Base-by-base conservation (phyloP, 2,797 vertebrate species). In the Cirrhinus mrigala region DNA sequence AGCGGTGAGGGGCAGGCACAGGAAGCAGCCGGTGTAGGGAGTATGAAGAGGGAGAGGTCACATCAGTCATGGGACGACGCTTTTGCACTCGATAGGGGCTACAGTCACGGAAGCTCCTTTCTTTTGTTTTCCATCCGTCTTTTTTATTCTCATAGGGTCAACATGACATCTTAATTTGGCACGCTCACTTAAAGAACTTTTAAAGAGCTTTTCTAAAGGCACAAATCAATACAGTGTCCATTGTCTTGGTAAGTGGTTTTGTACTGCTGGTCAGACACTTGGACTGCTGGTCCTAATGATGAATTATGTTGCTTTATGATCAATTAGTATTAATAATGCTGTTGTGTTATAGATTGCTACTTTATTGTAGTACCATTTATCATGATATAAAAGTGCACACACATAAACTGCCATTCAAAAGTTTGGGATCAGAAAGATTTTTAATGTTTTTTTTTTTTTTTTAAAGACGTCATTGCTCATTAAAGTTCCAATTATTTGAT, bases 1-100 rank as follows among this genome's bases (percentile, higher is more conserved):
- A 83, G 50, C 18, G n/a, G 73, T 56, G 48, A 79, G 76, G n/a
- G 75, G 75, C 83, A 78, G 73, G 54, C 18, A 56, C 70, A 86
- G 80, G 87, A 86, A 83, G 56, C 70, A 70, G 80, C 60, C n/a
- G 22, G 24, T 52, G 69, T 79, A 68, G 68, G 68, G 80, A 85
- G 84, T 64, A n/a, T 52, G 37, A 68, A 24, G n/a, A 66, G 27
- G 66, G 29, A 70, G 64, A 73, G 64, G 62, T 77, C 70, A 29
- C 40, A 76, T 79, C 82, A 58, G 73, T 74, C 73, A 86, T 33
- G 52, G 46, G 64, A 78, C 62, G 1, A 60, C 11, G 22, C 77
- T 87, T 50, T 52, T 69, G 24, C 29, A 5, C 71, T 81, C 60
- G 44, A 58, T 24, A 6, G 46, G 44, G n/a, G 22, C 54, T 79